Evolutionary conservation across 2,113 vertebrate genomes (phyloP).

Genomic region (Crotalus tigris): DNA sequence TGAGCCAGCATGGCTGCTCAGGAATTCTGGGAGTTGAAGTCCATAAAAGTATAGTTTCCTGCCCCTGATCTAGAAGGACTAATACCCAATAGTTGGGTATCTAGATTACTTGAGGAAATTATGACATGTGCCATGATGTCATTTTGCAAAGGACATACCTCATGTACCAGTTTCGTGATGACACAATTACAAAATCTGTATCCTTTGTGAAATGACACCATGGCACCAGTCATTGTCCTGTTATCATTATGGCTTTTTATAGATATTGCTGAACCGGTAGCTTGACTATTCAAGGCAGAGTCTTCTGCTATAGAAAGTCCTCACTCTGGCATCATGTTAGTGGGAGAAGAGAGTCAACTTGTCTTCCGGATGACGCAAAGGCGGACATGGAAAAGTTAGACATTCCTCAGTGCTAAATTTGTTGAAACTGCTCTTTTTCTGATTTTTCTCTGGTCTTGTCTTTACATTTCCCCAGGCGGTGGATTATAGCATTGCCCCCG

Average conservation of each 20-base stretch:
- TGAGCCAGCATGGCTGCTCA: no score
- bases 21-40: no score
- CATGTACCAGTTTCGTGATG: not conserved
- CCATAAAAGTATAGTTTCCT: no score
- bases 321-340: not conserved
- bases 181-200: not conserved
- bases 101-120: not conserved
- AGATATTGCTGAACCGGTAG: not conserved
- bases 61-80: not conserved
- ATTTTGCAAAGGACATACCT: not conserved
- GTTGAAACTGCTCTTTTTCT: not conserved
- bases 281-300: not conserved
- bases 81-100: not conserved
- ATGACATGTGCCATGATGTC: not conserved
- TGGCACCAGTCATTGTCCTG: not conserved
- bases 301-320: not conserved
- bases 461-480: not conserved
- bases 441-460: not conserved
- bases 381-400: not conserved
- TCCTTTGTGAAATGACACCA: not conserved
- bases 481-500: not conserved
- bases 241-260: not conserved
- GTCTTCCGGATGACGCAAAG: not conserved
- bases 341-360: not conserved
- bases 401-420: not conserved